Conservation (phyloP, 2,888 invertebrate genomes). For the Tetramorium bicarinatum region DNA sequence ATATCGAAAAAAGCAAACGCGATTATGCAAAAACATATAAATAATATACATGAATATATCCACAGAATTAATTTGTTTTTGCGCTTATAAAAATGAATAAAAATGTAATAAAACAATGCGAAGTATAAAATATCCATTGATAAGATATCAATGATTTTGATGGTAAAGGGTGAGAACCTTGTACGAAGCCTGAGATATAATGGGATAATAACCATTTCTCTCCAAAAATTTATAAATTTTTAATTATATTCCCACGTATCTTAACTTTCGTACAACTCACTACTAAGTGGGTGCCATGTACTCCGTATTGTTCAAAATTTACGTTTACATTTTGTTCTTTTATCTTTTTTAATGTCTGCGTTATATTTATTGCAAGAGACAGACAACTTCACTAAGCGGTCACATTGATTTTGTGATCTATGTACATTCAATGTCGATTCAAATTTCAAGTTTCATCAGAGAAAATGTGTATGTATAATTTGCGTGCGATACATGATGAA, state of each 20-base stretch:
- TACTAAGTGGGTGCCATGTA: neutral
- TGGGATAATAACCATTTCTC: neutral
- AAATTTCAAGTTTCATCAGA: neutral
- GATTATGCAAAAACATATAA: slow-evolving; percentile 5
- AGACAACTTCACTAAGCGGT: neutral
- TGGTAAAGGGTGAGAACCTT: neutral
- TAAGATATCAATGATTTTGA: neutral
- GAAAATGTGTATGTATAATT: neutral
- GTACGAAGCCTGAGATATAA: slow-evolving; percentile 11
- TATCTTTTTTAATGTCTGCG: neutral
- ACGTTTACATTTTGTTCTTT: slow-evolving; percentile 5
- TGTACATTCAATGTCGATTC: neutral
- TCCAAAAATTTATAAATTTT: too few species aligned
- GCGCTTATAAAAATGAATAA: neutral
- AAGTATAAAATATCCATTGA: slow-evolving; percentile 4
- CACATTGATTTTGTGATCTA: slow-evolving; percentile 7
- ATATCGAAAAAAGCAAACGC: neutral
- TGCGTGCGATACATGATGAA: slow-evolving; percentile 19
- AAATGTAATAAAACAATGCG: neutral
- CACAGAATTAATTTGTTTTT: neutral
- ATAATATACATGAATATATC: slow-evolving; percentile 11
- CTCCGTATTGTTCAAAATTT: neutral
- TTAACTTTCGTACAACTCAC: neutral
- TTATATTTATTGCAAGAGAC: slow-evolving; percentile 8
- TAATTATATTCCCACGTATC: neutral